phyloP scores from a whole-genome alignment of 92 coral and sea anemone species.

The Phymanthus crucifer region DNA sequence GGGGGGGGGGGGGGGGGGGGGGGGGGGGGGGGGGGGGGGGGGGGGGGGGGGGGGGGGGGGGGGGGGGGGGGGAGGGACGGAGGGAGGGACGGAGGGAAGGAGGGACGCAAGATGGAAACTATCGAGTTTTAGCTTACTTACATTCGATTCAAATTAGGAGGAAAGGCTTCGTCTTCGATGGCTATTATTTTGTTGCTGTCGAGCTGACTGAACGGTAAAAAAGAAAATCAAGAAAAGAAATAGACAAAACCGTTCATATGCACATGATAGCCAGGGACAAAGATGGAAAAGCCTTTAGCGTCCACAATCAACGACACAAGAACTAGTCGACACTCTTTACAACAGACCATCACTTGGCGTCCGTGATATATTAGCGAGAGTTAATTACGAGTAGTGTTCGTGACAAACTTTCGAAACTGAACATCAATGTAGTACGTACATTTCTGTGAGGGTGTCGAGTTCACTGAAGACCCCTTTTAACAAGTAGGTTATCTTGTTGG shows the following conservation, averaged over 20 bases:
- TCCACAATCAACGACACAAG: no score
- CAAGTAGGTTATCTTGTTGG: slow-evolving; percentile 70
- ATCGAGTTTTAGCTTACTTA: slow-evolving; percentile 38
- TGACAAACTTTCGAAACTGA: not conserved
- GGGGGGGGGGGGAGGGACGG: slow-evolving; percentile 1
- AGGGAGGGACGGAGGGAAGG: not conserved
- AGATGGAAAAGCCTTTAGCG: not conserved
- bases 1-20: no score
- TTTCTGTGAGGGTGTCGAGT: slow-evolving; percentile 46
- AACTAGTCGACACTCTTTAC: no score
- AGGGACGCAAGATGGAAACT: not conserved
- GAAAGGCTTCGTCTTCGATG: slow-evolving; percentile 88
- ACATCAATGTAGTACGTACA: slow-evolving; percentile 58
- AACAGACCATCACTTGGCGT: not conserved
- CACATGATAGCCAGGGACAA: no score
- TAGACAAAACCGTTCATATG: no score
- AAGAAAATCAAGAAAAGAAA: no score
- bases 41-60: no score
- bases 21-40: no score
- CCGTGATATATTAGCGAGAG: not conserved
- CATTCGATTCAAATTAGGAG: slow-evolving; percentile 53
- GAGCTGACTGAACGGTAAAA: slow-evolving; percentile 6
- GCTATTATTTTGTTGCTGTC: slow-evolving; percentile 66
- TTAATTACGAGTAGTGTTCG: not conserved
- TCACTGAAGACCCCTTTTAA: slow-evolving; percentile 64